Conservation (phyloP, 2,797 vertebrate species). For the Triplophysa bombifrons region DNA sequence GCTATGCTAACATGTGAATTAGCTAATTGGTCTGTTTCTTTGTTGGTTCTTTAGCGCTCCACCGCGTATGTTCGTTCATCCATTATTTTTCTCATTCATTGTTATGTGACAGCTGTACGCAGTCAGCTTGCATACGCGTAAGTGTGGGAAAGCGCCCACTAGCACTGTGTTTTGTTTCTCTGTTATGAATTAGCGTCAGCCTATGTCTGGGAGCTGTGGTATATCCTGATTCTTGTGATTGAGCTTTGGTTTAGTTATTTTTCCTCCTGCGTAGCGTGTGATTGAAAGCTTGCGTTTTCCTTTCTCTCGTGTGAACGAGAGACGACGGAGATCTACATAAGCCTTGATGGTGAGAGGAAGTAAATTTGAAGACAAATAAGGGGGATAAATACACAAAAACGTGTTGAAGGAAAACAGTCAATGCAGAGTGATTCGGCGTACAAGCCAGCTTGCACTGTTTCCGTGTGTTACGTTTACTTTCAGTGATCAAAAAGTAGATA, state of each 20-base stretch:
- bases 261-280: slow-evolving; percentile 46
- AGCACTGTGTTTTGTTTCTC: slow-evolving; percentile 57
- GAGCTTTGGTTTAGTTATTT: slow-evolving; percentile 59
- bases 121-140: background rate
- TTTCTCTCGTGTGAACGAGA: slow-evolving; percentile 43
- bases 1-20: slow-evolving; percentile 38
- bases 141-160: slow-evolving; percentile 24
- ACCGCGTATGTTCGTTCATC: slow-evolving; percentile 32
- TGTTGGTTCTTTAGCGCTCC: background rate
- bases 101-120: slow-evolving; percentile 11
- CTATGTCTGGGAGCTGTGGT: slow-evolving; percentile 42
- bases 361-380: slow-evolving; percentile 29
- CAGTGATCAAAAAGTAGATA: background rate
- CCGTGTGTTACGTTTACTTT: background rate
- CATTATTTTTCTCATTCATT: slow-evolving; percentile 34
- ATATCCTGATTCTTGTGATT: slow-evolving; percentile 64
- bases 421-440: slow-evolving; percentile 13
- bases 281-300: slow-evolving; percentile 31
- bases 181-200: slow-evolving; percentile 43
- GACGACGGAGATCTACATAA: slow-evolving; percentile 26
- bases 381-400: slow-evolving; percentile 34
- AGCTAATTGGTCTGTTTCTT: slow-evolving; percentile 20
- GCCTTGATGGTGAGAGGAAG: slow-evolving; percentile 10
- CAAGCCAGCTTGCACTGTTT: background rate
- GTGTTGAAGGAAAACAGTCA: slow-evolving; percentile 46